Evolutionary conservation across 2,113 vertebrate species (phyloP).

Genomic region (Panthera leo): DNA sequence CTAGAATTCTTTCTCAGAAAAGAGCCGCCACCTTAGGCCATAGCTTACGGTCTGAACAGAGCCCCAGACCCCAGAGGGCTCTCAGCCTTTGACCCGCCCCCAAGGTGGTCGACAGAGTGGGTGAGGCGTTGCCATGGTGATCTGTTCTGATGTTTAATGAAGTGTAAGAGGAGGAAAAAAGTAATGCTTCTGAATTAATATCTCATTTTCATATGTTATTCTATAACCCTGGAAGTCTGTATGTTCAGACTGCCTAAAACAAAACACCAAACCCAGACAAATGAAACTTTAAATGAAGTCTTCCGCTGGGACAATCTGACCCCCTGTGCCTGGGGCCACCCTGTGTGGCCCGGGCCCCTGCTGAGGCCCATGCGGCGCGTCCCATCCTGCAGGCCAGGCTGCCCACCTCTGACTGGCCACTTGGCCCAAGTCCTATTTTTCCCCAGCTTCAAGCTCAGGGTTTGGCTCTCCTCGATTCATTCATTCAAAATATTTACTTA

Average conservation of each 20-base stretch:
- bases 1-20: background rate
- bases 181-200: background rate
- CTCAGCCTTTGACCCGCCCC: background rate
- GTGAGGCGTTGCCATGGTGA: background rate
- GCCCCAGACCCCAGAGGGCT: background rate
- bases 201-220: background rate
- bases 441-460: background rate
- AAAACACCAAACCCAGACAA: background rate
- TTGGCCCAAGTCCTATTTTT: background rate
- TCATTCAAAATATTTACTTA: slow-evolving; percentile 18
- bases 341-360: rapidly evolving
- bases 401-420: background rate
- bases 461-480: background rate
- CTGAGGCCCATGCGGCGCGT: rapidly evolving
- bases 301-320: background rate
- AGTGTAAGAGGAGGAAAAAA: background rate
- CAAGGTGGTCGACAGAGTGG: background rate
- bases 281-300: background rate
- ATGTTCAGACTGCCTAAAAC: background rate
- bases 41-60: background rate
- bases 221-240: background rate
- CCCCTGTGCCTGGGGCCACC: background rate
- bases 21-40: background rate
- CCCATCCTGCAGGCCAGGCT: background rate
- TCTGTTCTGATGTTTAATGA: background rate